phyloP scores from a whole-genome alignment of 2,888 invertebrate genomes.

The Pyrocoelia pectoralis region DNA sequence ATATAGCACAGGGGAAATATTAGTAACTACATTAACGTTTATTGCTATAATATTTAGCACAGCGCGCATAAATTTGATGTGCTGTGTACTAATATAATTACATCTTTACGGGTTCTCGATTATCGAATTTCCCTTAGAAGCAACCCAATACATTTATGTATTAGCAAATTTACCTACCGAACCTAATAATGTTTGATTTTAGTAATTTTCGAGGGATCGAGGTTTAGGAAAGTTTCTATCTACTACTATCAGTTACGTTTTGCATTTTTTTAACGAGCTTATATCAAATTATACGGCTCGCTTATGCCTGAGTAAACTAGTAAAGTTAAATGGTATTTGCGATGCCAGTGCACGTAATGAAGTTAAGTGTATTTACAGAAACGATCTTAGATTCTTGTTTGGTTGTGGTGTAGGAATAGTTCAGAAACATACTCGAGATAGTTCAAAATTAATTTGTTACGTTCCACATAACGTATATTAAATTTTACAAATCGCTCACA shows the following conservation, averaged over 20 bases:
- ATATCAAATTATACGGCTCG: too few relatives aligned
- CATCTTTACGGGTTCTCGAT: slow-evolving; percentile 11
- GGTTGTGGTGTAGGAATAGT: too few relatives aligned
- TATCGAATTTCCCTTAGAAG: slow-evolving; percentile 12
- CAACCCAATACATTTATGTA: slow-evolving; percentile 9
- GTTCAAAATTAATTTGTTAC: too few relatives aligned
- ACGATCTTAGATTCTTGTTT: too few relatives aligned
- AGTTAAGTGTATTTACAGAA: too few relatives aligned
- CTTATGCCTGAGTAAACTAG: too few relatives aligned
- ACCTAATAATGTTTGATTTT: slow-evolving; percentile 9
- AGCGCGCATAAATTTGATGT: not conserved
- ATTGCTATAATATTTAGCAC: not conserved
- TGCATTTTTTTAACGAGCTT: not conserved
- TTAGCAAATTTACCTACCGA: not conserved
- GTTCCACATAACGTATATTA: too few relatives aligned
- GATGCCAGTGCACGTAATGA: too few relatives aligned
- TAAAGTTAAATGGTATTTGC: too few relatives aligned
- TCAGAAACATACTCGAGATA: too few relatives aligned
- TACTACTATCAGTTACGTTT: not conserved
- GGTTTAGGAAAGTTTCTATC: not conserved
- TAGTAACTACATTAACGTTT: not conserved
- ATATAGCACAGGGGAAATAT: not conserved
- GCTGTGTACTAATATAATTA: slow-evolving; percentile 4
- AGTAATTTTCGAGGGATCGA: not conserved
- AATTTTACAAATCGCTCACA: too few relatives aligned